A percentile compares a stretch with the other conserved stretches of the same genome.
phyloP scores from a whole-genome alignment of 2,113 vertebrate genomes.

The Ammodytes dubius region DNA sequence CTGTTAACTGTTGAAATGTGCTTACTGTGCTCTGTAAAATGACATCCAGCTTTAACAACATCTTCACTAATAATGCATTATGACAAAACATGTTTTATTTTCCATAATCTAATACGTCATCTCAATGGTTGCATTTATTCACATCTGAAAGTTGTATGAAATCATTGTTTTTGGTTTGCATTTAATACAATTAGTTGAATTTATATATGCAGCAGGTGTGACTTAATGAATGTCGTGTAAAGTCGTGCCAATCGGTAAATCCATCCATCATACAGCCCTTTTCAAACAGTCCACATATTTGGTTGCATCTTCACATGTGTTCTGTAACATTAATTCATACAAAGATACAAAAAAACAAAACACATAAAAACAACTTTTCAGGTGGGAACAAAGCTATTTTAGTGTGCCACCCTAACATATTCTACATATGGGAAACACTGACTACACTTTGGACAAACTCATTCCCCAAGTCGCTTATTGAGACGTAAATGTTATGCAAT shows the following conservation, averaged over 20 bases:
- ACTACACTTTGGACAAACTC: neutral
- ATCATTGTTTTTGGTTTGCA: neutral
- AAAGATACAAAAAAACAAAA: neutral
- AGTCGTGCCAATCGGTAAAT: neutral
- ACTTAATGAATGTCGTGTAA: neutral
- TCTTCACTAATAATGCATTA: neutral
- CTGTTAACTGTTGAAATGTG: slow-evolving; percentile 24
- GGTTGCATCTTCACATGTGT: neutral
- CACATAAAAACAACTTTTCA: neutral
- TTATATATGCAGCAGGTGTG: neutral
- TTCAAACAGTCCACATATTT: neutral
- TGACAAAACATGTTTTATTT: slow-evolving; percentile 2
- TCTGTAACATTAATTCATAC: neutral
- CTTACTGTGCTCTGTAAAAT: slow-evolving; percentile 17
- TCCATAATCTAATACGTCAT: neutral
- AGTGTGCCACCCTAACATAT: neutral
- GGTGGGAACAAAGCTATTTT: neutral
- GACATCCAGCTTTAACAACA: slow-evolving; percentile 35
- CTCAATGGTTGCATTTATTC: neutral
- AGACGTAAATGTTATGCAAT: neutral
- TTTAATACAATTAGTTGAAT: neutral
- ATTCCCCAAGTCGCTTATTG: neutral
- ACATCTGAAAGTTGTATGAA: neutral
- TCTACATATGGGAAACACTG: neutral
- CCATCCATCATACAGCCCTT: neutral